Conservation (phyloP, 2,113 vertebrate genomes). For the Megalops atlanticus region DNA sequence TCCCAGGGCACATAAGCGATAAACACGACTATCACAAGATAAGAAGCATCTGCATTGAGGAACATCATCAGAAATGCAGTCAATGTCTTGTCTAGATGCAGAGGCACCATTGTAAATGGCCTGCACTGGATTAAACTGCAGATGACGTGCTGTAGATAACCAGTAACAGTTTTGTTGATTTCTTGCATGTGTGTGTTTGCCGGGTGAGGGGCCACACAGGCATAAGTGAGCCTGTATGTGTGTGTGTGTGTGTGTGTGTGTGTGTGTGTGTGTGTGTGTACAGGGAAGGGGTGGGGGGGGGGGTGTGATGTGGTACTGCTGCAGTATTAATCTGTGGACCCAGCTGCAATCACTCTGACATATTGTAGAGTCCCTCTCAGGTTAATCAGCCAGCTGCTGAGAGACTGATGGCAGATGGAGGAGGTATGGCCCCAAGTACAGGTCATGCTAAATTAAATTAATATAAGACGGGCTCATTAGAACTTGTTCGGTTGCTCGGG, state of each 20-base stretch:
- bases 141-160: constrained; percentile 21
- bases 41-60: constrained; percentile 23
- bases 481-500: constrained; percentile 42
- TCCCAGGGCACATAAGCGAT: constrained; percentile 21
- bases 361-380: constrained; percentile 11
- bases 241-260: background rate
- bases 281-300: background rate
- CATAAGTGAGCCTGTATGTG: background rate
- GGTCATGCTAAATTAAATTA: constrained; percentile 55
- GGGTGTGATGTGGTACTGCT: background rate
- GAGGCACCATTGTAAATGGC: constrained; percentile 22
- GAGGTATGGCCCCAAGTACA: constrained; percentile 29
- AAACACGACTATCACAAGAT: constrained; percentile 37
- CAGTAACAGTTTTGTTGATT: constrained; percentile 8
- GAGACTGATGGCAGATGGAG: constrained; percentile 20
- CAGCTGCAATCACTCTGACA: background rate
- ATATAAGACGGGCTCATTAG: constrained; percentile 57
- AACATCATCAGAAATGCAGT: background rate
- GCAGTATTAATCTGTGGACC: background rate
- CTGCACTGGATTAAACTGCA: constrained; percentile 31
- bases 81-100: background rate
- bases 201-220: background rate
- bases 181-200: constrained; percentile 4
- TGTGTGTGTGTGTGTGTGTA: background rate
- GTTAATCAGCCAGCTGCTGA: constrained; percentile 48